Base-by-base conservation (phyloP, 1,140 invertebrate genomes). In the Zelostemma sp. region DNA sequence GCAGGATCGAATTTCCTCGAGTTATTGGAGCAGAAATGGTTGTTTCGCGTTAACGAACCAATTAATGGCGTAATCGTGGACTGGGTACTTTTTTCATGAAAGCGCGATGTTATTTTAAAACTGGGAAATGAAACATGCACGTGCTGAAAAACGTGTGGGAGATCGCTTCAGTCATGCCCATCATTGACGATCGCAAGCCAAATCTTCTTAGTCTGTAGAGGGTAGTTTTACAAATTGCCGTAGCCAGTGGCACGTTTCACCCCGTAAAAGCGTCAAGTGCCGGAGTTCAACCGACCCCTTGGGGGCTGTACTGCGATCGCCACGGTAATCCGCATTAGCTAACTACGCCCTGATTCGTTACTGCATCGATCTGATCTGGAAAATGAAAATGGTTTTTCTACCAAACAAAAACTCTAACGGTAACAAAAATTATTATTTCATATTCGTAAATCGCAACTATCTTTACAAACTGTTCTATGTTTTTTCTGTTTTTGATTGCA, bases 341-440 rank as follows among this genome's bases (percentile, higher is more conserved):
- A 63, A 63, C 61, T 63, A 35, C 51, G 53, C 51, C 21, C 61
- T 56, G 61, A 63, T 63, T 63, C 61, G 61, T 63, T 38, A 17
- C 38, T 45, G 31, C 18, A 49, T 45, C 40, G 51, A 63, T 56
- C 46, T 21, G 21, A 31, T 25, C n/a, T n/a, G n/a, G n/a, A n/a
- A n/a, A n/a, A n/a, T n/a, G n/a, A n/a, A n/a, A n/a, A n/a, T n/a
- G n/a, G n/a, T n/a, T n/a, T n/a, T n/a, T n/a, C n/a, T n/a, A n/a
- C n/a, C n/a, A n/a, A n/a, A n/a, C n/a, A n/a, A n/a, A n/a, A n/a
- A n/a, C n/a, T n/a, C n/a, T n/a, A n/a, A n/a, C n/a, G n/a, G n/a
- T n/a, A n/a, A n/a, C n/a, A n/a, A n/a, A n/a, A n/a, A n/a, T n/a
- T n/a, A n/a, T n/a, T n/a, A n/a, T n/a, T n/a, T n/a, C n/a, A n/a